Conservation (phyloP, 2,113 vertebrate genomes). For the Equus quagga region DNA sequence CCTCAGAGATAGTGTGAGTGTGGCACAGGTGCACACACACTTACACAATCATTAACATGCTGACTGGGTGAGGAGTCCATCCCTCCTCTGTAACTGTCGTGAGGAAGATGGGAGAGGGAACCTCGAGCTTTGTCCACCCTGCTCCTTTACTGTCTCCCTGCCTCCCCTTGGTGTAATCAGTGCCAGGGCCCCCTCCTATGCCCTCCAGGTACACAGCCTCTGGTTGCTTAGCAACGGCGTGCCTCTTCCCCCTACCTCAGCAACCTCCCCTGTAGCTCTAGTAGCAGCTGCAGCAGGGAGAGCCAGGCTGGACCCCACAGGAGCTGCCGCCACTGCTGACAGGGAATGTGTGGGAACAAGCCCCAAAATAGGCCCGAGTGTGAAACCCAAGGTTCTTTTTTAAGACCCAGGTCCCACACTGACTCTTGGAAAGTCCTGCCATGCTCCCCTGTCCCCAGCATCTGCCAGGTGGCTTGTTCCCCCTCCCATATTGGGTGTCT, state of each 20-base stretch:
- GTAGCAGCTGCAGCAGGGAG: background rate
- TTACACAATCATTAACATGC: background rate
- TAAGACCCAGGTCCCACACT: background rate
- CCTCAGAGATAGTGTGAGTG: background rate
- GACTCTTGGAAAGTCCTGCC: background rate
- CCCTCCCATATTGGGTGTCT: background rate
- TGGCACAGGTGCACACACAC: background rate
- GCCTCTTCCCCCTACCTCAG: slow-evolving; percentile 24
- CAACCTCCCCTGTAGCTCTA: background rate
- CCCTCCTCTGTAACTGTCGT: background rate
- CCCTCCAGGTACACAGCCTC: slow-evolving; percentile 54
- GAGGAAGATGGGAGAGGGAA: background rate
- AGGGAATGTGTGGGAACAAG: slow-evolving; percentile 3
- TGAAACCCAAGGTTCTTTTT: slow-evolving; percentile 17
- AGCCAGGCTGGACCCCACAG: background rate
- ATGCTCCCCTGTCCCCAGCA: background rate
- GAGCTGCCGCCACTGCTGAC: background rate
- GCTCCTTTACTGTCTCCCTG: background rate
- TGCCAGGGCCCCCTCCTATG: slow-evolving; percentile 30
- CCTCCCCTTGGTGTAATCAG: background rate
- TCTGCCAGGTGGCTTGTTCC: background rate
- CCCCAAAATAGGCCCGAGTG: background rate
- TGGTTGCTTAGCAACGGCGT: slow-evolving; percentile 64
- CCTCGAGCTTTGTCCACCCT: background rate
- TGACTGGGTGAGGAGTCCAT: background rate